Base-by-base conservation (phyloP, 1,140 invertebrate species). In the Trachelipus rathkii region DNA sequence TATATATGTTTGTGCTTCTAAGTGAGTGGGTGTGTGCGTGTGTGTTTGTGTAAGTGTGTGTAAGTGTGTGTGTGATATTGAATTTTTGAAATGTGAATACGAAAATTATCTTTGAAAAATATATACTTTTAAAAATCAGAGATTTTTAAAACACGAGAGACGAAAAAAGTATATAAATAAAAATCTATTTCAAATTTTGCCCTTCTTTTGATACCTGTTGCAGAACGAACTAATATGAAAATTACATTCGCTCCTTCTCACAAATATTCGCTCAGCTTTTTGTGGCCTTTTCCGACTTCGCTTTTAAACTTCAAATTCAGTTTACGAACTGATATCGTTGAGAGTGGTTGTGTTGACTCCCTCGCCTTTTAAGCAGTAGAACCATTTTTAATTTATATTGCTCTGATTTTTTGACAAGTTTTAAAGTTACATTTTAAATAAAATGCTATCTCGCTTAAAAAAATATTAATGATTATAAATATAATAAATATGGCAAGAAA, bases 151-250 rank as follows among this genome's bases (percentile, higher is more conserved):
- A n/a, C n/a, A n/a, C n/a, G n/a, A n/a, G n/a, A n/a, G n/a, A n/a
- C n/a, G n/a, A n/a, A n/a, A n/a, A n/a, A n/a, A n/a, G n/a, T n/a
- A n/a, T n/a, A n/a, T n/a, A n/a, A n/a, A n/a, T n/a, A n/a, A n/a
- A n/a, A n/a, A n/a, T n/a, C n/a, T n/a, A n/a, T n/a, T n/a, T n/a
- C 46, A 50, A 50, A 50, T 50, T 50, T 50, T 50, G 46, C 46
- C 15, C 46, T 50, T 15, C 15, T 50, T 50, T 50, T 50, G 46
- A 50, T 50, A 50, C 46, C 46, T 50, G 46, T 50, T 50, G 46
- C 46, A 50, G 46, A 15, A 50, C 46, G 46, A 50, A 10, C 9
- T 15, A 50, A 50, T 10, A 9, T 50, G 46, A 50, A 50, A 10
- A 10, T 50, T 50, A 10, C 46, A 15, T 50, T 50, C 46, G 9